A percentile compares a stretch with the other conserved stretches of the same genome.
Evolutionary conservation across 2,113 vertebrate genomes (phyloP).

Genomic region (Lichenostomus cassidix): DNA sequence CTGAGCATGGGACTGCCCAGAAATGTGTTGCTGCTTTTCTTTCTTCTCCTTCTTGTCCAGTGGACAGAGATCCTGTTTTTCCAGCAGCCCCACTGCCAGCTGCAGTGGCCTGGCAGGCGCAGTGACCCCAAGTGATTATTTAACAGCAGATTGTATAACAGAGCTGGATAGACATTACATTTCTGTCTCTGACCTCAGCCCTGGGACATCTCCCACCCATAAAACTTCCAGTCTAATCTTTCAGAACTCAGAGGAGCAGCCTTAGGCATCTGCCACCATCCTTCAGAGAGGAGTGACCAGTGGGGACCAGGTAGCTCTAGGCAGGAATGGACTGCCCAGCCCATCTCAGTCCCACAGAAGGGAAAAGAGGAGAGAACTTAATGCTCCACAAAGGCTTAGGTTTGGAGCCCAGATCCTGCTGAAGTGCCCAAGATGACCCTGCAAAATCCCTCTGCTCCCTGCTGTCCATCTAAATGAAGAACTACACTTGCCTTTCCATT

Average conservation of each 20-base stretch:
- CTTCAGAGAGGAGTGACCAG: neutral
- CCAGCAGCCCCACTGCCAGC: neutral
- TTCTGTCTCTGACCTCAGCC: conserved; percentile 63
- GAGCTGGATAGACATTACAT: conserved; percentile 11
- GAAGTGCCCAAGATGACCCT: neutral
- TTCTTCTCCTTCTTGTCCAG: neutral
- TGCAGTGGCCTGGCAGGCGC: neutral
- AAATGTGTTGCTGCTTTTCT: neutral
- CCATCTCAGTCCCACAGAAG: neutral
- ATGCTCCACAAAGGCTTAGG: neutral
- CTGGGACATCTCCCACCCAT: conserved; percentile 37
- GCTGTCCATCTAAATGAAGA: neutral
- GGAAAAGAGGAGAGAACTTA: neutral
- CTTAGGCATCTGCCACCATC: conserved; percentile 19
- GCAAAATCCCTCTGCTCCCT: neutral
- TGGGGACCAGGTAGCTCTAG: neutral
- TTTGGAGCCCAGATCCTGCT: neutral
- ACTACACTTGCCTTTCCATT: neutral
- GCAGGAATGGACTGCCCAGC: neutral
- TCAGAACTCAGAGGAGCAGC: conserved; percentile 12
- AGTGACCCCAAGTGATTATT: neutral
- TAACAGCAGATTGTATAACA: conserved; percentile 41
- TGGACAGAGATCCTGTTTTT: neutral
- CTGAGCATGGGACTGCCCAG: neutral
- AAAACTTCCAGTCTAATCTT: conserved; percentile 58